Evolutionary conservation across 2,888 invertebrate genomes (phyloP).

Genomic region (Deilephila elpenor): DNA sequence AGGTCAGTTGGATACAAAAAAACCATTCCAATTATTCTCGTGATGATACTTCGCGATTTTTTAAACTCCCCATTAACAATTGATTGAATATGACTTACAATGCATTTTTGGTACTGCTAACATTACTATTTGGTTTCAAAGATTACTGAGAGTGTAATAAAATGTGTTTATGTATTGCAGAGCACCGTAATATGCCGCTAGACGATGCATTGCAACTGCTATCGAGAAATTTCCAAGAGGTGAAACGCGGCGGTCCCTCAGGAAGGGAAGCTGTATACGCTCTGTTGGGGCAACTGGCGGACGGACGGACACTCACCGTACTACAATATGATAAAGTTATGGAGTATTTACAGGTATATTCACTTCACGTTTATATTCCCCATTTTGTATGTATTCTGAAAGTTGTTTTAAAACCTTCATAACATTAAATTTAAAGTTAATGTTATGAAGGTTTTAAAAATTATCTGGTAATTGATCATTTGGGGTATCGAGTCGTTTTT

Average conservation of each 20-base stretch:
- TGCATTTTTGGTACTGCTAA: no score
- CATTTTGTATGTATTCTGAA: no score
- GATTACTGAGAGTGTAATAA: background rate
- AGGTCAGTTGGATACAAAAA: conserved; percentile 82
- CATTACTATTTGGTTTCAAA: no score
- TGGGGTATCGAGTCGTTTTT: no score
- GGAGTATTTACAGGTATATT: conserved; percentile 73
- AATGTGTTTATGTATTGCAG: conserved; percentile 72
- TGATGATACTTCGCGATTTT: background rate
- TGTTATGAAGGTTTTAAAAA: no score
- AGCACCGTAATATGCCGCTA: conserved; percentile 97
- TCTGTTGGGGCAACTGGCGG: conserved; percentile 91
- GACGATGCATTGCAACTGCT: conserved; percentile 94
- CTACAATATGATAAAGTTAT: conserved; percentile 92
- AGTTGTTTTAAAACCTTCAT: no score
- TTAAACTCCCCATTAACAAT: no score
- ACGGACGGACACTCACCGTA: conserved; percentile 91
- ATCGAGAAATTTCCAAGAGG: conserved; percentile 87
- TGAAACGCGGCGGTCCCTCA: conserved; percentile 77
- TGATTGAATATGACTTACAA: no score
- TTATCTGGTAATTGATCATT: no score
- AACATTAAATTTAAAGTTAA: no score
- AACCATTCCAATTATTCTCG: no score
- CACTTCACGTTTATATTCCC: background rate
- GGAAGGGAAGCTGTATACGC: conserved; percentile 88